Base-by-base conservation (phyloP, 2,113 vertebrate genomes). In the Perca fluviatilis region DNA sequence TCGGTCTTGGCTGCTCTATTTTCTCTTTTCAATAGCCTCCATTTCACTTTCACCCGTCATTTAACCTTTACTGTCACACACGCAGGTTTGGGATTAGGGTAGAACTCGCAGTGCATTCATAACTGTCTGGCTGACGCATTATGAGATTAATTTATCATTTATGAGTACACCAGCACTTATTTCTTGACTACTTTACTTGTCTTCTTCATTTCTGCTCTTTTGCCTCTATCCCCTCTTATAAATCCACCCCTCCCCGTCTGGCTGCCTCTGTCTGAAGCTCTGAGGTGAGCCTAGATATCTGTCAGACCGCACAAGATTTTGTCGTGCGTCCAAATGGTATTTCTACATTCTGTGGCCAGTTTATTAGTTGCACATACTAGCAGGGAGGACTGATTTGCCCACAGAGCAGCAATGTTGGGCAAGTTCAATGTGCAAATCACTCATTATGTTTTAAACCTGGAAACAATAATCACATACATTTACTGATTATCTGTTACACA, bases 21-120 rank as follows among this genome's bases (percentile, higher is more conserved):
- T 75, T 83, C 70, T 74, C 16, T 63, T 86, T 86, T 85, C 77
- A 79, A 77, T 71, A 74, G 51, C 68, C 73, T 79, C 27, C 61
- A 51, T 84, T 88, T 91, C 76, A 83, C 67, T 68, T 79, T 88
- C 72, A 86, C 90, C 80, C 84, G 78, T 77, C 51, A 19, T 77
- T 75, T 88, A 75, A 84, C 85, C 63, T 82, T 80, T 49, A 61
- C 74, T 88, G 85, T 89, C 88, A 89, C 79, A 43, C 76, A 51
- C 43, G 25, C 78, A 76, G 63, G 50, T 33, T 49, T 69, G 77
- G 87, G 82, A 89, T 88, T 85, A 82, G 40, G 65, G 51, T 36
- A 54, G 53, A 78, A 61, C 69, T 89, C 74, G 49, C 67, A 62
- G 57, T 64, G 83, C 68, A 73, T 85, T 83, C 54, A 69, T 66